A percentile compares a stretch with the other conserved stretches of the same genome.
Evolutionary conservation across 92 coral and sea anemone species (phyloP).

Genomic region (Montipora capitata): DNA sequence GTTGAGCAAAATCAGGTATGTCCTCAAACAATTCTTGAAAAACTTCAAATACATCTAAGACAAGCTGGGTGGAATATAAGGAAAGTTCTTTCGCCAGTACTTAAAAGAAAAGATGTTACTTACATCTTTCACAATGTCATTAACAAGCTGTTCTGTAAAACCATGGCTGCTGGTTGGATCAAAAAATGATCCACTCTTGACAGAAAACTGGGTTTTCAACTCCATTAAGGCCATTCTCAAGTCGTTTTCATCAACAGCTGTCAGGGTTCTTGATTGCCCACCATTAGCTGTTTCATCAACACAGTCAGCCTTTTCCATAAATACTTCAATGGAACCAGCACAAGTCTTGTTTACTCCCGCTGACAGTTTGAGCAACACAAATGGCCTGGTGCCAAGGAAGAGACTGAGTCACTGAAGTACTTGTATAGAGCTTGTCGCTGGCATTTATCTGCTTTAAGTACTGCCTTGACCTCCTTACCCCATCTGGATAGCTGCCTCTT

Average conservation of each 20-base stretch:
- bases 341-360: neutral
- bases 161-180: too few species aligned
- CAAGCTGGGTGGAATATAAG: too few species aligned
- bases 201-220: too few species aligned
- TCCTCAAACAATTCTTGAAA: too few species aligned
- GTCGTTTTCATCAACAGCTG: conserved; percentile 7
- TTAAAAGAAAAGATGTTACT: too few species aligned
- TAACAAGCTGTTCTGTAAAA: too few species aligned
- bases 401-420: conserved; percentile 42
- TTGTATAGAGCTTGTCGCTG: conserved; percentile 32
- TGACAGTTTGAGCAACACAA: conserved; percentile 50
- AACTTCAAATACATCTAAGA: too few species aligned
- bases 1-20: too few species aligned
- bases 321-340: neutral
- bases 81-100: too few species aligned
- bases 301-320: neutral
- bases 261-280: conserved; percentile 16
- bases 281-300: neutral
- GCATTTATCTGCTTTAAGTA: conserved; percentile 40
- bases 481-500: conserved; percentile 72
- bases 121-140: too few species aligned
- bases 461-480: conserved; percentile 47
- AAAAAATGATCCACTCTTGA: too few species aligned
- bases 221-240: neutral
- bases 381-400: conserved; percentile 10